Conservation (phyloP, 2,113 vertebrate genomes). For the Rhinolophus ferrumequinum region DNA sequence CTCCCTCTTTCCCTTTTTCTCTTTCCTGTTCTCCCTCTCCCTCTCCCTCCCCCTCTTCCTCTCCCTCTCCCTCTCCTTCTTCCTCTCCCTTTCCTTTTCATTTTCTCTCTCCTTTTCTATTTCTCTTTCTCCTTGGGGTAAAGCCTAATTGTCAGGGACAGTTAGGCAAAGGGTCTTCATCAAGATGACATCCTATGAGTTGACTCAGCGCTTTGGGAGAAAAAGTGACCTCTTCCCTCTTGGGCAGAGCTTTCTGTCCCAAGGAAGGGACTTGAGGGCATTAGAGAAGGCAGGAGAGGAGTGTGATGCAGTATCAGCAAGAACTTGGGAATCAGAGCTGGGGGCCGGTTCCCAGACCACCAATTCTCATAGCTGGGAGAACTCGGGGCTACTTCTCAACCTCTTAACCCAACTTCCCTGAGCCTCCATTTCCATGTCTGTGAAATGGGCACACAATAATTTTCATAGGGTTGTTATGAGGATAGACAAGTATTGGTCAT, state of each 20-base stretch:
- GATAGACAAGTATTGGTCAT: not conserved
- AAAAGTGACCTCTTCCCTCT: not conserved
- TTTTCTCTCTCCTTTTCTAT: not conserved
- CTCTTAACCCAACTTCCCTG: not conserved
- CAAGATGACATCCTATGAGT: not conserved
- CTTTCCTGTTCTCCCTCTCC: not conserved
- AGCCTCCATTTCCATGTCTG: not conserved
- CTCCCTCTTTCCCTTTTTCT: not conserved
- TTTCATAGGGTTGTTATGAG: not conserved
- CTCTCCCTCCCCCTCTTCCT: not conserved
- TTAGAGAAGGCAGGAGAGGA: not conserved
- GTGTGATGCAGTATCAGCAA: rapidly evolving
- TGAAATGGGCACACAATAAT: not conserved
- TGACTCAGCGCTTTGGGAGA: not conserved
- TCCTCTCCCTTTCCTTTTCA: not conserved
- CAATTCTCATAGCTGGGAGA: not conserved
- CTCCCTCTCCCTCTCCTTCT: not conserved
- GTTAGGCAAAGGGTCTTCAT: not conserved
- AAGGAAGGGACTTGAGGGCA: not conserved
- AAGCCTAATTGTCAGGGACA: not conserved
- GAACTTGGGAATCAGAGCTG: not conserved
- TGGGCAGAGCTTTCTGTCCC: not conserved
- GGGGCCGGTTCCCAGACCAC: not conserved
- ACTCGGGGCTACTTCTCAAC: no score
- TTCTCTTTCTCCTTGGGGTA: not conserved